A percentile compares a stretch with the other conserved stretches of the same genome.
phyloP scores from a whole-genome alignment of 2,797 vertebrate genomes.

The Acanthis flammea region DNA sequence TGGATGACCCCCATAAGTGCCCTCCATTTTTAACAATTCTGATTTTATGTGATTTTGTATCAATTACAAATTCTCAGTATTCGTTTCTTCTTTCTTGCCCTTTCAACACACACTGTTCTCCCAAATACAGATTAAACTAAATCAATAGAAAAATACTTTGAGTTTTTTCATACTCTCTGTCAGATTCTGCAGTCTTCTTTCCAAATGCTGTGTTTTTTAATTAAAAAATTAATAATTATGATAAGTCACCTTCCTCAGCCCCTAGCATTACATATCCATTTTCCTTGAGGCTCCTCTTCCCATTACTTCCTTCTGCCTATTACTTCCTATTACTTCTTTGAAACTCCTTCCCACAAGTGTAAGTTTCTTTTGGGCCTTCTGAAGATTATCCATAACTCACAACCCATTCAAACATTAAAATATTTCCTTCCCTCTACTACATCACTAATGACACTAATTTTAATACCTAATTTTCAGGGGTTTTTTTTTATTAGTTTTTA shows the following conservation, averaged over 20 bases:
- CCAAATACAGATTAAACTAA: neutral
- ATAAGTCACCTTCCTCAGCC: neutral
- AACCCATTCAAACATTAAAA: neutral
- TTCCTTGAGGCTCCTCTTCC: neutral
- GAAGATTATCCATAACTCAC: neutral
- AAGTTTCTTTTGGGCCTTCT: neutral
- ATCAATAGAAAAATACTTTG: neutral
- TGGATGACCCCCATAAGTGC: neutral
- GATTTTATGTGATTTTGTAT: neutral
- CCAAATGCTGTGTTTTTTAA: neutral
- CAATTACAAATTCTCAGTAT: neutral
- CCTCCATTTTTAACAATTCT: neutral
- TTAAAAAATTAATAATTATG: neutral
- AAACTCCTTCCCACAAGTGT: neutral
- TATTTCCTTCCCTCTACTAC: neutral
- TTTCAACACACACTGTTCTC: neutral
- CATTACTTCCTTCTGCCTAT: neutral
- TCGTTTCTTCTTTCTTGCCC: neutral
- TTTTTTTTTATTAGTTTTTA: neutral
- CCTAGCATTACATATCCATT: neutral
- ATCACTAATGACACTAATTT: neutral
- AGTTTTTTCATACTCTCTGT: neutral
- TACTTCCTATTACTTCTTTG: neutral
- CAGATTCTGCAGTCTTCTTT: neutral
- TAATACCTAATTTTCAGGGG: neutral